Base-by-base conservation (phyloP, 2,113 vertebrate species). In the Paradoxurus hermaphroditus region DNA sequence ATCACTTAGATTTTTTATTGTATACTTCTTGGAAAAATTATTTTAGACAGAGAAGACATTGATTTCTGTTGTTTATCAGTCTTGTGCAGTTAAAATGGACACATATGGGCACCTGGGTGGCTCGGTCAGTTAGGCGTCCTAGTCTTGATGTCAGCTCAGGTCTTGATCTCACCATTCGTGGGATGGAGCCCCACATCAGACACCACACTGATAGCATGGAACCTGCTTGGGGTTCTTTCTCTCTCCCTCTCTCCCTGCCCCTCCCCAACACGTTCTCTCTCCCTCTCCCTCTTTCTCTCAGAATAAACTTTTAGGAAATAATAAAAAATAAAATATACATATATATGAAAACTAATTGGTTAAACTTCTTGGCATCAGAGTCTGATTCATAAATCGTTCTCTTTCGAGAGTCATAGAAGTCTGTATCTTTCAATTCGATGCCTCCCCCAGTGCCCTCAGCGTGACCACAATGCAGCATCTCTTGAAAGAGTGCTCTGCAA, bases 1-100 rank as follows among this genome's bases (percentile, higher is more conserved):
- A 95, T 79, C 49, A n/a, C n/a, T 75, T 73, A 67, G 27, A 95
- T 78, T 68, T 75, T 95, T 67, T 87, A 62, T 56, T 68, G 81
- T 73, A 84, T 44, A 63, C 25, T 86, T 79, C 53, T 67, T 70
- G 19, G 88, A 90, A 94, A 78, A 95, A 41, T 84, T 72, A 46
- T 65, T 34, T 93, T 91, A 92, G 36, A 86, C 39, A 21, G 4
- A 73, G 62, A 91, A 79, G 73, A 39, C 39, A 46, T 36, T 44
- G 31, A 41, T 68, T 85, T 77, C 83, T 82, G 41, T 39, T 85
- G 19, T 81, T 72, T 31, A 70, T 67, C 78, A 89, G 65, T 70
- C 36, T 56, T 65, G 36, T 70, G 14, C 1, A 3, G 59, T 65
- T 63, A 15, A 49, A 63, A 41, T 90, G 83, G 34, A 41, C 34